Evolutionary conservation across 2,888 invertebrate genomes (phyloP), one percentile per base, ranked within the genome.

Genomic region (Auanema sp.): DNA sequence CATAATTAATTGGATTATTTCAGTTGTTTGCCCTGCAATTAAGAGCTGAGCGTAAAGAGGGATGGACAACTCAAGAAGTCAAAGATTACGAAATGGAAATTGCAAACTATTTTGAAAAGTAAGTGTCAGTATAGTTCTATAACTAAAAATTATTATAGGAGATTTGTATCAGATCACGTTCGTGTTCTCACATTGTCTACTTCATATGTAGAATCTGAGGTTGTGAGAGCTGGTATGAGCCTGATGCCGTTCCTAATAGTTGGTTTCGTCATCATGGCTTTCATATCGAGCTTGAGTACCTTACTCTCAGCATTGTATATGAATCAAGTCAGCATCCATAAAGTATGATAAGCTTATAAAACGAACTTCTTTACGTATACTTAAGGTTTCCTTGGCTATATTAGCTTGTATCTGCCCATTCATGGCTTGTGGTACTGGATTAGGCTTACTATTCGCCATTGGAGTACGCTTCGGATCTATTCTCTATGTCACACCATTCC

Each of bases 391-490:
- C 1, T 68, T 81, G 5, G 80, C 81, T 1, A 58, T 79, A 40
- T 65, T 78, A 18, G 80, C 78, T 2, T 80, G 80, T 57, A 65
- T 81, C 6, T 80, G 79, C 53, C 80, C 80, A 4, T 78, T 80
- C 60, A 79, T 80, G 80, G 80, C 80, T 0, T 79, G 78, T 54
- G 79, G 79, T 21, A 81, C 80, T 1, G 80, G 75, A 41, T 64
- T 80, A 24, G 80, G 80, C 42, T 61, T 68, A 14, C 60, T 80
- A 21, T 80, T 80, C 64, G 68, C 74, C 33, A 58, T 62, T 43
- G 80, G 80, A 18, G 71, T 79, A 50, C 68, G 80, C 44, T 81
- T 79, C 58, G 80, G 77, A 10, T 72, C 76, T 8, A 69, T 79
- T 56, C 74, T 79, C 50, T 75, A 71, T 53, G 79, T 81, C 18